Base-by-base conservation (phyloP, 1,140 invertebrate species). In the Drosophila burlai region DNA sequence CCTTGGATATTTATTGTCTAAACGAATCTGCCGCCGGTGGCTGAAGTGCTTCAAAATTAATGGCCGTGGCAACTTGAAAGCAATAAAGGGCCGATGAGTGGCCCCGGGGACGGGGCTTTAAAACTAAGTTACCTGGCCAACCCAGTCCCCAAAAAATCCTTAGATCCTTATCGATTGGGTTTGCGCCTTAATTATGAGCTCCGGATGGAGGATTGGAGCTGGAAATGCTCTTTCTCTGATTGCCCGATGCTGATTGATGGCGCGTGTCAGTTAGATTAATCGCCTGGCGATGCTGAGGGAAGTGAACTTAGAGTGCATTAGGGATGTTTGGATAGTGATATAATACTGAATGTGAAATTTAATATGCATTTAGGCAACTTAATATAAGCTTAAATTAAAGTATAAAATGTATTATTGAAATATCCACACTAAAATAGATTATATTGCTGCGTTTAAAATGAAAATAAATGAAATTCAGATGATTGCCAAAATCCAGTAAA, bases 201-300 rank as follows among this genome's bases (percentile, higher is more conserved):
- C 29, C 4, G 54, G 13, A 16, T 24, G n/a, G 31, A 42, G 16
- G 69, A 65, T 68, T 82, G 79, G 59, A 68, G 62, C 55, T 55
- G 43, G 42, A 50, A 68, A 73, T 73, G 83, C 83, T 83, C 65
- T 86, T 59, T 77, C 64, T 69, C 79, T 87, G 83, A 83, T 87
- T 86, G 76, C 52, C 45, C 64, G 58, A 50, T 86, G 72, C 76
- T 89, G 83, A 86, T 86, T 87, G 83, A 86, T 80, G 65, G 71
- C 47, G 34, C 26, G 26, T 63, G 57, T 71, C 55, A 47, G 57
- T 18, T 38, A 60, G 62, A 67, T 67, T 42, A 66, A 76, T 63
- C 31, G 61, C n/a, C 46, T 43, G 58, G 55, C 18, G 11, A 24
- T 29, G 34, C 29, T 21, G n/a, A 67, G 26, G 21, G 16, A 24